Percentiles rank a stretch among this genome's conserved stretches.
These are phyloP conservation scores for Plotosus lineatus DNA, from an alignment of 2,113 vertebrate genomes.

Conservation along the genomic window DNA sequence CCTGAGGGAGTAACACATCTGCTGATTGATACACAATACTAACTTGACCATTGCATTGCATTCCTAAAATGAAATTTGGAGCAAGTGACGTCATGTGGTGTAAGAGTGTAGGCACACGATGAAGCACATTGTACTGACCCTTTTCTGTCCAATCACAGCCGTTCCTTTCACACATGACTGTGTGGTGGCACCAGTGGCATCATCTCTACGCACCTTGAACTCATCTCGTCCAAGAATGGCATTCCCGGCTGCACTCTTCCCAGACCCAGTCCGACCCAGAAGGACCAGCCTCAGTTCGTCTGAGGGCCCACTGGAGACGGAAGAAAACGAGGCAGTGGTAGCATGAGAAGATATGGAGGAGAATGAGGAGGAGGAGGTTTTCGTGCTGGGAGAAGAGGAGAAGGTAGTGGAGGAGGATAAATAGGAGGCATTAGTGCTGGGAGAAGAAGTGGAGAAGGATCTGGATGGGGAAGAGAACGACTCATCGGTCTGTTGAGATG, in stretches of 20 bases:
- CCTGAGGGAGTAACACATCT: conserved; percentile 51
- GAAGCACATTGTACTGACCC: conserved; percentile 54
- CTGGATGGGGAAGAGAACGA: neutral
- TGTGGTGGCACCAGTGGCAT: conserved; percentile 55
- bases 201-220: conserved; percentile 56
- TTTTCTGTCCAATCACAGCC: conserved; percentile 54
- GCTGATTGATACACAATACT: neutral
- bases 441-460: neutral
- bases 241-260: conserved; percentile 72
- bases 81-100: neutral
- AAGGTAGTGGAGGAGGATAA: neutral
- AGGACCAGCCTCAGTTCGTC: conserved; percentile 70
- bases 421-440: neutral
- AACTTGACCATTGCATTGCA: neutral
- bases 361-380: conserved; percentile 19
- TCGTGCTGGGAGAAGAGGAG: neutral
- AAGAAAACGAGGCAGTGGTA: neutral
- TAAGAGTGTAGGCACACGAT: neutral
- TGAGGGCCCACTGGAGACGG: conserved; percentile 20
- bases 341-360: neutral
- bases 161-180: conserved; percentile 67
- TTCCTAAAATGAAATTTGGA: no score
- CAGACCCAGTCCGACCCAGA: conserved; percentile 67
- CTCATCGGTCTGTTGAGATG: neutral
- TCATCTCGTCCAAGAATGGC: conserved; percentile 62